Base-by-base conservation (phyloP, 2,797 vertebrate species). In the Myioborus melanocephalus region DNA sequence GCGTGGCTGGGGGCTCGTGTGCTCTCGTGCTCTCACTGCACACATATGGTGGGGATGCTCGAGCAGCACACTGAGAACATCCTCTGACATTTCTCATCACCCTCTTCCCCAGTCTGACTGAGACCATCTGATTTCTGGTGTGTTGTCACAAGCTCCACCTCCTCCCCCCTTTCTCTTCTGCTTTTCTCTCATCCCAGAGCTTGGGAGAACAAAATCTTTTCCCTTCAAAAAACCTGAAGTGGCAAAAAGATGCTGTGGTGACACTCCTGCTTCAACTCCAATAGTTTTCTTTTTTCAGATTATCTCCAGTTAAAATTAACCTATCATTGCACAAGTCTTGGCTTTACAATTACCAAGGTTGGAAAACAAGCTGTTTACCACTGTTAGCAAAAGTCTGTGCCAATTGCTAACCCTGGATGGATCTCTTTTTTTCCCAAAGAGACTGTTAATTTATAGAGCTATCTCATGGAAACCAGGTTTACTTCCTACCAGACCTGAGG, bases 1-100 rank as follows among this genome's bases (percentile, higher is more conserved):
- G 1, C 4, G 22, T 11, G 11, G 16, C 47, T 59, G 8, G n/a
- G 37, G 61, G 46, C 66, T 32, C 4, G 0, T 6, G 12, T 7
- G 20, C 23, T 68, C 50, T 32, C 34, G 14, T 11, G 9, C 8
- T 73, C 41, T 64, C 39, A 1, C 3, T 44, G 11, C 24, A 44
- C 55, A 55, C 28, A 16, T 2, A 6, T 0, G 11, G 28, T 56
- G 41, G 9, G 32, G 47, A 34, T 28, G 79, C 21, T 78, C 18
- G 3, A 83, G 43, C 20, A 63, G n/a, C 14, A 64, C 85, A 28
- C 1, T 44, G 50, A 61, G 18, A 81, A 23, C 7, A 21, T 32
- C 26, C 35, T 79, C 8, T 20, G 53, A 32, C 13, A 20, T 34
- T 68, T 70, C 60, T 50, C 37, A 49, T 17, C n/a, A 46, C 17